Evolutionary conservation across 2,113 vertebrate species (phyloP), one percentile per base, ranked within the genome.

Genomic region (Athene cunicularia): DNA sequence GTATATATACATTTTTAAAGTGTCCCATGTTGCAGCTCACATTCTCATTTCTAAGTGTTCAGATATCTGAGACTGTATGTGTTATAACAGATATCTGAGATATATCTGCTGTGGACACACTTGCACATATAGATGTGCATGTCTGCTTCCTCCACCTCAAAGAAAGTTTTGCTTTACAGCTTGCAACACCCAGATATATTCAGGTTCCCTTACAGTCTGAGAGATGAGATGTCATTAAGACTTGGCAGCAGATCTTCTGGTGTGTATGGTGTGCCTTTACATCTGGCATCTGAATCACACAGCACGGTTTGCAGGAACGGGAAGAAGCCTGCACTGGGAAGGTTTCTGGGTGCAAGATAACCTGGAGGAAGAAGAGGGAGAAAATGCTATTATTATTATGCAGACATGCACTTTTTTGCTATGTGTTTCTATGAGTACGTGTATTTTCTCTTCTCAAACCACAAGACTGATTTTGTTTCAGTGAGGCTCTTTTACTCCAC

Each of bases 291-390:
- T 5, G 98, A 98, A 95, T 98, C 99, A 83, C 99, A 99, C 93
- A 99, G 98, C 47, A 99, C 98, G 0, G 99, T 99, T 95, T 99
- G 99, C 68, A 99, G 98, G 96, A 99, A 99, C 0, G 99, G 99
- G 96, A 99, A 99, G 96, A 99, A 99, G 23, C 99, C 99, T 0
- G 99, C 94, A 47, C 99, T 99, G 27, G 99, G 99, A 50, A 99
- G 99, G 94, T 99, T 99, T 90, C 99, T 97, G 18, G 99, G 99
- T 68, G 98, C 98, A 35, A 99, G 99, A 66, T 99, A 99, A 98
- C 99, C 99, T 99, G 95, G 21, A 98, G 88, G 87, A 83, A 80
- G 49, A 41, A 11, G 32, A 67, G n/a, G 76, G 72, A 66, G 60
- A 43, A 87, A 79, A 86, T 72, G 11, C 21, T 9, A 52, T 96